phyloP scores from a whole-genome alignment of 1,140 invertebrate genomes.

The Drosophila rhopaloa region DNA sequence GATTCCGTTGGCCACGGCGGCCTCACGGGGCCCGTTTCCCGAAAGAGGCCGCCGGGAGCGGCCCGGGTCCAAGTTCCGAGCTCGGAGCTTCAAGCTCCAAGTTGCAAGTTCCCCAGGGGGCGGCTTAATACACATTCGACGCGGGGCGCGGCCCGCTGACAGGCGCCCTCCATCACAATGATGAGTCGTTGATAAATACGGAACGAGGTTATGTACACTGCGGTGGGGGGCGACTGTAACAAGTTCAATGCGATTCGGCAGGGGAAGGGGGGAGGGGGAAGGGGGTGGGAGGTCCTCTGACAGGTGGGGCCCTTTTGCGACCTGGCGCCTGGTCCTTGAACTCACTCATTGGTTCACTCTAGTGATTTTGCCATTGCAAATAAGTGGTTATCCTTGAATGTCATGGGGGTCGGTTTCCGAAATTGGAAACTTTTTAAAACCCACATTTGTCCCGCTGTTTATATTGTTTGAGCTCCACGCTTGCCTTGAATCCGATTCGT shows the following conservation, averaged over 20 bases:
- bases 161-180: constrained; percentile 45
- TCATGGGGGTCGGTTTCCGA: neutral
- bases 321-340: constrained; percentile 25
- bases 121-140: constrained; percentile 28
- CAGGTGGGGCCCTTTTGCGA: neutral
- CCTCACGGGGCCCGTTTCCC: constrained; percentile 8
- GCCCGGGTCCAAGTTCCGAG: constrained; percentile 7
- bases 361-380: constrained; percentile 10
- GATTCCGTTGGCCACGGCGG: constrained; percentile 17
- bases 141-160: constrained; percentile 41
- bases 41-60: constrained; percentile 51
- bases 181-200: constrained; percentile 54
- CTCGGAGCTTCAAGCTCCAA: neutral
- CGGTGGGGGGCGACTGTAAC: constrained; percentile 3
- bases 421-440: neutral
- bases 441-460: constrained; percentile 4
- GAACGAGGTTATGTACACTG: constrained; percentile 32
- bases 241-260: constrained; percentile 26
- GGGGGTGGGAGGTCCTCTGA: neutral
- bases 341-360: neutral
- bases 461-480: neutral
- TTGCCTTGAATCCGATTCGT: too few relatives aligned
- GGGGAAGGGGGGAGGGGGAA: neutral
- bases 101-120: constrained; percentile 3
- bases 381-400: constrained; percentile 12